A percentile compares a stretch with the other conserved stretches of the same genome.
phyloP scores from a whole-genome alignment of 1,140 invertebrate species.

The Gyrodactylus salaris region DNA sequence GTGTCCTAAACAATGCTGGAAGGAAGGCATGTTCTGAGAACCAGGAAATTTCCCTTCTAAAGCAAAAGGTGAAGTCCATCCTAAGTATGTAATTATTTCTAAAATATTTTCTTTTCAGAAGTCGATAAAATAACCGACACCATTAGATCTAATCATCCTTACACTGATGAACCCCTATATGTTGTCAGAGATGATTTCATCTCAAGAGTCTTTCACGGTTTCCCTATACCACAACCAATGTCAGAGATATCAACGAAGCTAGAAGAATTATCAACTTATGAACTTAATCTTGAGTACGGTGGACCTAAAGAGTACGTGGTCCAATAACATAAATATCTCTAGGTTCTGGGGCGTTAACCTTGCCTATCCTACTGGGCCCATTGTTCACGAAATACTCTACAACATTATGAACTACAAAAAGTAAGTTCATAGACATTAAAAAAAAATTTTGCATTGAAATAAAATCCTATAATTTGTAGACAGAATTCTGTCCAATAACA shows the following conservation, averaged over 20 bases:
- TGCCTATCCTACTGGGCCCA: neutral
- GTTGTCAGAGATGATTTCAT: neutral
- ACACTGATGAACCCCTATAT: neutral
- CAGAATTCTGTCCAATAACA: too few species aligned
- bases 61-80: neutral
- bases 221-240: neutral
- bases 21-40: neutral
- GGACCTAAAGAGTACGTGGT: neutral
- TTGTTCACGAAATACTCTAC: neutral
- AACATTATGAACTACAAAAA: neutral
- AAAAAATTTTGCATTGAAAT: too few species aligned
- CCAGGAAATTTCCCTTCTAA: neutral
- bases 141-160: neutral
- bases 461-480: too few species aligned
- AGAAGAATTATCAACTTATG: neutral
- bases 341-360: neutral
- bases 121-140: neutral
- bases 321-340: neutral
- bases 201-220: neutral
- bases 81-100: neutral
- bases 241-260: neutral
- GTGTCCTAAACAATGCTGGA: neutral
- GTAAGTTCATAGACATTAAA: neutral
- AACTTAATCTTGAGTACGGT: neutral
- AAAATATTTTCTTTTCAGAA: neutral